phyloP scores from a whole-genome alignment of 2,113 vertebrate genomes.

The Puma concolor region DNA sequence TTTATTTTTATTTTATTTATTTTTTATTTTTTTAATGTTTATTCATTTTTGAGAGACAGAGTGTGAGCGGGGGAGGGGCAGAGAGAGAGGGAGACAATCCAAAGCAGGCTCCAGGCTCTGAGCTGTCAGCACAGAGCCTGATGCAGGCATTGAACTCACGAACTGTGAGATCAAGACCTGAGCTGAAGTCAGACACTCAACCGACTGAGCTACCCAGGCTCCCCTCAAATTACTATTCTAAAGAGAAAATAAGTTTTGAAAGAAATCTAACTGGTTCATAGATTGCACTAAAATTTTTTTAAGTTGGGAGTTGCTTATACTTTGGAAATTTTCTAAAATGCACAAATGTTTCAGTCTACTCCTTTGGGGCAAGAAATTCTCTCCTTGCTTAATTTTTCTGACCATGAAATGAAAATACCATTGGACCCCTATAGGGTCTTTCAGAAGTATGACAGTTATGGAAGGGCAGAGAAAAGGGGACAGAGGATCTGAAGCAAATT shows the following conservation, averaged over 20 bases:
- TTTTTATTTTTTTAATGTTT: too few relatives aligned
- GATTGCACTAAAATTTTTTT: neutral
- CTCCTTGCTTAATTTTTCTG: constrained; percentile 21
- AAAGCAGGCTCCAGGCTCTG: too few relatives aligned
- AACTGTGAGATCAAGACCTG: too few relatives aligned
- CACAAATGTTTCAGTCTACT: neutral
- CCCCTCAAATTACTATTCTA: neutral
- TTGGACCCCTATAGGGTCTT: neutral
- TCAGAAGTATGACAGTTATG: neutral
- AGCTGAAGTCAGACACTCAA: too few relatives aligned
- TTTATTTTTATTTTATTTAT: neutral
- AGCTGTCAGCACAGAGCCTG: too few relatives aligned
- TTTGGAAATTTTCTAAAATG: constrained; percentile 9
- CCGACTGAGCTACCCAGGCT: too few relatives aligned
- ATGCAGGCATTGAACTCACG: too few relatives aligned
- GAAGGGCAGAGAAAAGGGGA: neutral
- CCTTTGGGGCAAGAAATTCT: neutral
- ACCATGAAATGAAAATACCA: constrained; percentile 5
- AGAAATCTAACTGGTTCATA: constrained; percentile 27
- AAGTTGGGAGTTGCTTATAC: neutral
- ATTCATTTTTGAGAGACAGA: too few relatives aligned
- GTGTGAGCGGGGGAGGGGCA: too few relatives aligned
- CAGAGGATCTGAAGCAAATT: too few relatives aligned
- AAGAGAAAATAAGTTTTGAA: constrained; percentile 46
- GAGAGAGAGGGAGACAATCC: too few relatives aligned